phyloP scores from a whole-genome alignment of 1,140 invertebrate species.

The Dinoponera quadriceps region DNA sequence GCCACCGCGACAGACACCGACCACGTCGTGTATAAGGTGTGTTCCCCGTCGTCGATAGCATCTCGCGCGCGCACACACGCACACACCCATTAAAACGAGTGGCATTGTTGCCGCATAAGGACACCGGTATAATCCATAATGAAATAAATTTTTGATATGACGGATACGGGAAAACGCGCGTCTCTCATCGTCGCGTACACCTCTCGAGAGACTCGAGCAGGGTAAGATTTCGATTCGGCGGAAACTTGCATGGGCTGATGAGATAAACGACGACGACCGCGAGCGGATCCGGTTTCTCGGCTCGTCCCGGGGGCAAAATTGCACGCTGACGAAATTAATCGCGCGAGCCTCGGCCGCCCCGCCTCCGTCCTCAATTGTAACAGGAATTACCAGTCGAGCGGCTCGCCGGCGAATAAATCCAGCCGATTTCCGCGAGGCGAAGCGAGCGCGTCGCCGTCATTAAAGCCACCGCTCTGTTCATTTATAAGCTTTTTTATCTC shows the following conservation, averaged over 20 bases:
- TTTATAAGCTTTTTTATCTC: background rate
- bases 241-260: background rate
- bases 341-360: background rate
- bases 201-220: background rate
- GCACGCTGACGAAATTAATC: constrained; percentile 18
- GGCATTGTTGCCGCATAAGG: background rate
- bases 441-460: background rate
- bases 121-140: background rate
- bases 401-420: background rate
- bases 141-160: background rate
- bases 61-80: constrained; percentile 5
- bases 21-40: constrained; percentile 45
- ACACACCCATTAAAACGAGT: background rate
- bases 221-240: background rate
- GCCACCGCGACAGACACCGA: constrained; percentile 35
- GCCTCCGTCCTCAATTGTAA: background rate
- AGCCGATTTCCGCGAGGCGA: background rate
- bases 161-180: background rate
- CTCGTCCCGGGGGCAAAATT: background rate
- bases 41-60: constrained; percentile 50
- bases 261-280: background rate
- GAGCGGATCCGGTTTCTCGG: background rate
- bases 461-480: background rate
- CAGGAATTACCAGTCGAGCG: background rate
- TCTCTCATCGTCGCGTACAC: background rate